A percentile compares a stretch with the other conserved stretches of the same genome.
phyloP scores from a whole-genome alignment of 2,113 vertebrate genomes.

The Ceyx melanurus region DNA sequence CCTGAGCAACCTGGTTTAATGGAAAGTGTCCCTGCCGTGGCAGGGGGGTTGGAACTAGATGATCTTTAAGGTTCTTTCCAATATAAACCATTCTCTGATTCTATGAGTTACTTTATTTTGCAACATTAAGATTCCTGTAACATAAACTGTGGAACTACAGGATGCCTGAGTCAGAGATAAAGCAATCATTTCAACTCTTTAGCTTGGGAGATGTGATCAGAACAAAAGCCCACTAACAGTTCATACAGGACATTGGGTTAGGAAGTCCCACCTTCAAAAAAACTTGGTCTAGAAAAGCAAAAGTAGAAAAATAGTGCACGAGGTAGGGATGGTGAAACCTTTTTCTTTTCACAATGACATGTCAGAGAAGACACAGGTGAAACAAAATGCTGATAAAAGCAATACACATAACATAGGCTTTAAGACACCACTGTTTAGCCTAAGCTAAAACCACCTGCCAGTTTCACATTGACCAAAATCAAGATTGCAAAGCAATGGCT shows the following conservation, averaged over 20 bases:
- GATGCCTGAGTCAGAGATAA: background rate
- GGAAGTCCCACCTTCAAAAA: background rate
- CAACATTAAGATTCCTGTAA: background rate
- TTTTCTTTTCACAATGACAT: background rate
- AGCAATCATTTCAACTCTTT: background rate
- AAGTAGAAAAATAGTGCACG: background rate
- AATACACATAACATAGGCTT: background rate
- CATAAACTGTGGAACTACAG: background rate
- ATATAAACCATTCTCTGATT: no score
- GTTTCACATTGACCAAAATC: background rate
- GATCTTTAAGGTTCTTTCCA: no score
- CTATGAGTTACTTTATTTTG: background rate
- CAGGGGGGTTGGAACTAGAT: no score
- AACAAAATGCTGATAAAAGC: background rate
- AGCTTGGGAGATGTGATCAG: background rate
- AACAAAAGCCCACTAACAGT: background rate
- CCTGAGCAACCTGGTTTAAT: no score
- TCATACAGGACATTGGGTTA: background rate
- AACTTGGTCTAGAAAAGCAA: background rate
- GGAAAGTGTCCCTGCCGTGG: no score
- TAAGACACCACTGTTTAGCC: background rate
- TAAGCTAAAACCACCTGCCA: background rate
- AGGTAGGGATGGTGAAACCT: background rate
- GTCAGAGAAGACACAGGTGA: background rate
- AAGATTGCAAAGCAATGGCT: background rate